Evolutionary conservation across 2,888 invertebrate species (phyloP), one percentile per base, ranked within the genome.

Genomic region (Standfussiana lucernea): DNA sequence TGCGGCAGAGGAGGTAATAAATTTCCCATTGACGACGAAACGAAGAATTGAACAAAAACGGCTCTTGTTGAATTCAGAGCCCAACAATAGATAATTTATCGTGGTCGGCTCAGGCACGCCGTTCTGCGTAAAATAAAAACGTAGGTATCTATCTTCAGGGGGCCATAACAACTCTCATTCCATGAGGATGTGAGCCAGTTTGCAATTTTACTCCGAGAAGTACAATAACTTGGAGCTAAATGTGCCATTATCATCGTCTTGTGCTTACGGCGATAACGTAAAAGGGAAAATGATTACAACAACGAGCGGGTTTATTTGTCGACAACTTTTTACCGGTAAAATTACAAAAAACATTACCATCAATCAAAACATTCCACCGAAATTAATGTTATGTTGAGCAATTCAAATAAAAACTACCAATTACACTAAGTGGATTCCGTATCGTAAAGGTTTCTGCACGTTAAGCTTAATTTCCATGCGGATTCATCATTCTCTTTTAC

Each of bases 31-130:
- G 95, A 96, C 94, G 94, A 95, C 93, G 93, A 95, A 94, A 93
- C 95, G 94, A 95, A 95, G 96, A 96, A 96, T 95, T 95, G 96
- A 96, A 96, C 96, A 96, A 96, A 96, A 96, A 95, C 95, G 94
- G 93, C 91, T 94, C 94, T 93, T 94, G 94, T 95, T 94, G 94
- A 94, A 96, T 95, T 95, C 93, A 93, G 89, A 87, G 90, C 90
- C 91, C 92, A 94, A 96, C 95, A 96, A 96, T 96, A 93, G 96
- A 94, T 95, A 96, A 96, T 96, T 96, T 96, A 96, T 96, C 93
- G 95, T 93, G 94, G 94, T 92, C 92, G 92, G 91, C 91, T 91
- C 91, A 93, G 92, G 92, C 91, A 88, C 86, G 86, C 89, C 89
- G 88, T 86, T 91, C 92, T 92, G 89, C 90, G 89, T 92, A 89